Evolutionary conservation across 2,797 vertebrate genomes (phyloP), one percentile per base, ranked within the genome.

Genomic region (Parambassis ranga): DNA sequence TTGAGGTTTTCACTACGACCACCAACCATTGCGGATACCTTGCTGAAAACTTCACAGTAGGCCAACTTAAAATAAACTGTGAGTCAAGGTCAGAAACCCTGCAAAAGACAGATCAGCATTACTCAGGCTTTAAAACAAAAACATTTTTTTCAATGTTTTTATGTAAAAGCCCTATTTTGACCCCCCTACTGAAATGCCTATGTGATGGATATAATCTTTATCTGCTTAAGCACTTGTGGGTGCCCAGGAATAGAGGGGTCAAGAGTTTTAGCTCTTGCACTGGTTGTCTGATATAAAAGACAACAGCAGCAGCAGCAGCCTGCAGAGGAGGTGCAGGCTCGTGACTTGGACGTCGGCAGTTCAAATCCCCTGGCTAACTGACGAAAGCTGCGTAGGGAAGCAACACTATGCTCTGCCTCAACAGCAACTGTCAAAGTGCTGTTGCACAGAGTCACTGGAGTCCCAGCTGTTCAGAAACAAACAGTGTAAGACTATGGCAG

Each of bases 161-260:
- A 85, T 74, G 46, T 81, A 72, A 85, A 79, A 68, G 68, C 72
- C 50, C 49, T 60, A 41, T 68, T 59, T 49, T 69, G 62, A 74
- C 70, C 63, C 39, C 42, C 19, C 26, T 50, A 65, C 44, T 65
- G 78, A 82, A 83, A 79, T 69, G 61, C 41, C 65, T 71, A 35
- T 68, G 73, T 65, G 48, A 79, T 55, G 50, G 77, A 74, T 69
- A 75, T 76, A 76, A 76, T 81, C 81, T 81, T 79, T 79, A 85
- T 84, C 75, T 66, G 60, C 75, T 84, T 80, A 80, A 79, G 81
- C 62, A 78, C 71, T 85, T 75, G 74, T 73, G 66, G 64, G 75
- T 7, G 23, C 53, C 67, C 66, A 77, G 75, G 48, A 82, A 71
- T 5, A 57, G 46, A 51, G 7, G 50, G 81, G 77, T 83, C 79